Percentiles rank a stretch among this genome's conserved stretches.
phyloP scores from a whole-genome alignment of 2,888 invertebrate genomes.

The Dyspetes luteomarginatus region DNA sequence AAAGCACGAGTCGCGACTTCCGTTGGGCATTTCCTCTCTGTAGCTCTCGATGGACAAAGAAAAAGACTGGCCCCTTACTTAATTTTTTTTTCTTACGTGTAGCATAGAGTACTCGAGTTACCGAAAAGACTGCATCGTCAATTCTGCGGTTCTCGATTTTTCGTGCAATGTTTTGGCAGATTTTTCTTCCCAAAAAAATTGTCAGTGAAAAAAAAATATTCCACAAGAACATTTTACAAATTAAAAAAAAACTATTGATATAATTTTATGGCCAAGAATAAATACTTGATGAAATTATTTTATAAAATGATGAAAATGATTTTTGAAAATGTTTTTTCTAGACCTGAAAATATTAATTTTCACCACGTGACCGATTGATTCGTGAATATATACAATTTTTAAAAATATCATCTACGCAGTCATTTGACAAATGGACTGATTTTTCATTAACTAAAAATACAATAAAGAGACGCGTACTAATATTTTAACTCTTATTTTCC shows the following conservation, averaged over 20 bases:
- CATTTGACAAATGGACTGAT: too few relatives aligned
- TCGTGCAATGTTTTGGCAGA: slow-evolving; percentile 46
- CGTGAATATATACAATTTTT: not conserved
- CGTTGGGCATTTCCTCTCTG: slow-evolving; percentile 60
- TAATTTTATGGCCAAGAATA: too few relatives aligned
- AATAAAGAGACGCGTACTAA: too few relatives aligned
- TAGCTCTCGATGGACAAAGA: slow-evolving; percentile 26
- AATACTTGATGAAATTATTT: too few relatives aligned
- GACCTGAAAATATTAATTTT: too few relatives aligned
- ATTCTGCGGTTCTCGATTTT: slow-evolving; percentile 6
- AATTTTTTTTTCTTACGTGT: slow-evolving; percentile 18
- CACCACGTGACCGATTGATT: not conserved
- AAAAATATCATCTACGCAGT: not conserved
- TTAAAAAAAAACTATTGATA: too few relatives aligned
- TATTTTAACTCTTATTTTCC: too few relatives aligned
- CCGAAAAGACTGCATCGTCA: not conserved
- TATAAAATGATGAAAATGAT: too few relatives aligned
- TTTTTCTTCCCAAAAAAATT: slow-evolving; percentile 48
- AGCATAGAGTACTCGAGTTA: slow-evolving; percentile 18
- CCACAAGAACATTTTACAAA: too few relatives aligned
- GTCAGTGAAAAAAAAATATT: too few relatives aligned
- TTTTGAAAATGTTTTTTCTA: too few relatives aligned
- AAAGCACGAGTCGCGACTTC: slow-evolving; percentile 61
- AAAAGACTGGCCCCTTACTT: slow-evolving; percentile 29
- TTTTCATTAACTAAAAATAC: too few relatives aligned